Base-by-base conservation (phyloP, 1,140 invertebrate genomes). In the Pseudomyrmex sp. region DNA sequence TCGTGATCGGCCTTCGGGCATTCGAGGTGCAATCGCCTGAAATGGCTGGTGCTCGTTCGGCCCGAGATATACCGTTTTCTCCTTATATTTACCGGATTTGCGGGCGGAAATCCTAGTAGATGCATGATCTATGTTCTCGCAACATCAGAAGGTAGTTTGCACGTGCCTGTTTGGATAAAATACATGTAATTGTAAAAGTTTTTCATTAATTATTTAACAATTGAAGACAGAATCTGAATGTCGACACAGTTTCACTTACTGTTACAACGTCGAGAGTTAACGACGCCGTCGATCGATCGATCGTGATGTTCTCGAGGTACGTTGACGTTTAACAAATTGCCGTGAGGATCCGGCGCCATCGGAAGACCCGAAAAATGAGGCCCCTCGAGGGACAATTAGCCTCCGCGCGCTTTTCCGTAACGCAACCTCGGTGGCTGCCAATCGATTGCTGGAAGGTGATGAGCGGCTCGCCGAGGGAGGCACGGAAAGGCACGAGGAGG, bases 1-100 rank as follows among this genome's bases (percentile, higher is more conserved):
- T 92, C 91, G 91, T 92, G 91, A 92, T 92, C 91, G 87, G 91
- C 91, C 91, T 90, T 90, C 87, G 89, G 91, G 89, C 85, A 89
- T 86, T 75, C 86, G 70, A 89, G 85, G 88, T 90, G 85, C 91
- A 91, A 88, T 91, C 88, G 86, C 87, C 86, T 86, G 83, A 84
- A 90, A 91, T 90, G 68, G 87, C 82, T 66, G 68, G 74, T 89
- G 83, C 85, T 82, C 77, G 84, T 85, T 85, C 84, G 85, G 54
- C 75, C 48, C 84, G 23, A 77, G 79, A 85, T 83, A 79, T 85
- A 89, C 73, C 86, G 86, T 88, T 89, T 89, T 89, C 86, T 88
- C 69, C 59, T 75, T 52, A 76, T 35, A 35, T 76, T 88, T 72
- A 12, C 48, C 26, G 62, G 62, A 54, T 68, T 26, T 70, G 56